Evolutionary conservation across 2,797 vertebrate species (phyloP).

Genomic region (Neosalanx taihuensis): DNA sequence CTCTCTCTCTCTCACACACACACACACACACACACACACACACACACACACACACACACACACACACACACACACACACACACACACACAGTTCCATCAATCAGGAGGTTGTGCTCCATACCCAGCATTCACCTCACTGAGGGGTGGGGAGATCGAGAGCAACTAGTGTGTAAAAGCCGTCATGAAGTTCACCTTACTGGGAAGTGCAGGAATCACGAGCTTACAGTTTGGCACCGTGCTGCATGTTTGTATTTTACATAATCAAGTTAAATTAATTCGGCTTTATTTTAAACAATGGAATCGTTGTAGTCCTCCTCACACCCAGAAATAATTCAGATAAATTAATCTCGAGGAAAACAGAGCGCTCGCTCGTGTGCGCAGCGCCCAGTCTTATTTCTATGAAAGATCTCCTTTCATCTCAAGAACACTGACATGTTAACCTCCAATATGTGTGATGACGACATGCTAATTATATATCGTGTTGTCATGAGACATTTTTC

Average conservation of each 20-base stretch:
- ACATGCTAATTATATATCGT: no score
- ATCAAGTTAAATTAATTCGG: no score
- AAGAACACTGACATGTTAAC: no score
- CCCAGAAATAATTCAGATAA: background rate
- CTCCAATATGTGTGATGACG: no score
- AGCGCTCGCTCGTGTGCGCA: background rate
- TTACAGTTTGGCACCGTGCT: no score
- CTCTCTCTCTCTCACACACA: constrained; percentile 35
- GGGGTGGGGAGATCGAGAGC: background rate
- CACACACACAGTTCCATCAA: background rate
- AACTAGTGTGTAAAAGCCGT: background rate
- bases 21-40: no score
- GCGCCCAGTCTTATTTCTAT: background rate
- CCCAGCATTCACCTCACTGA: background rate
- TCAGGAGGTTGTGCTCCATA: background rate
- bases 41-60: background rate
- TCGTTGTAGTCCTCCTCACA: background rate
- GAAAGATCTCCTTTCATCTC: no score
- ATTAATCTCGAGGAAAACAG: background rate
- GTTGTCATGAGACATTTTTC: no score
- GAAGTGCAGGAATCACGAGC: background rate
- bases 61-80: background rate
- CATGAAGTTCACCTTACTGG: background rate
- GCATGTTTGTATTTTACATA: no score
- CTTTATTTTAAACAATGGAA: no score